phyloP scores from a whole-genome alignment of 2,888 invertebrate species.

The Eristalis arbustorum region DNA sequence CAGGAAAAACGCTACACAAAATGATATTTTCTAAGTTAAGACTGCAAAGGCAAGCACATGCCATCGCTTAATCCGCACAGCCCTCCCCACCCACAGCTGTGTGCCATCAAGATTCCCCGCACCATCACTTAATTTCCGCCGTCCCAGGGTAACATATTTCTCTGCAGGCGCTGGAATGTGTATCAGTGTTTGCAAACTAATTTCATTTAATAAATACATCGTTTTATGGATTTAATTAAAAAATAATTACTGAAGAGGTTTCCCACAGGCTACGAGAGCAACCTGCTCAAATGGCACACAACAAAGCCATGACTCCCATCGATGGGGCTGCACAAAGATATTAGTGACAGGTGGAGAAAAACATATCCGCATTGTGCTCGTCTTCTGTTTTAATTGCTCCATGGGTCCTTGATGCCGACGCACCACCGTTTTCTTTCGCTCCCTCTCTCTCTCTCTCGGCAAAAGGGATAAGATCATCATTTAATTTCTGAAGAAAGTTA shows the following conservation, averaged over 20 bases:
- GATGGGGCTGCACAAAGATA: conserved; percentile 28
- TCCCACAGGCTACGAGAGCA: neutral
- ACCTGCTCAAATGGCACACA: conserved; percentile 7
- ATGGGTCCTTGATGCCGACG: conserved; percentile 3
- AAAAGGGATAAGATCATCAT: conserved; percentile 61
- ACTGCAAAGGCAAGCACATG: conserved; percentile 38
- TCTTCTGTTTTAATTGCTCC: conserved; percentile 60
- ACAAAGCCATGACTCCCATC: conserved; percentile 22
- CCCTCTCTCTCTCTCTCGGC: neutral
- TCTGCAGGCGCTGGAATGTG: neutral
- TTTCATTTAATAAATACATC: conserved; percentile 66
- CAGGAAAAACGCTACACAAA: conserved; percentile 3
- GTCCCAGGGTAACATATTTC: conserved; percentile 7
- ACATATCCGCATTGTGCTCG: neutral
- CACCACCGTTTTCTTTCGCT: neutral
- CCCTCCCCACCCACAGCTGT: neutral
- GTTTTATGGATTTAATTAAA: conserved; percentile 70
- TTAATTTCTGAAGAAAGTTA: conserved; percentile 55
- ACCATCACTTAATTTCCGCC: conserved; percentile 5
- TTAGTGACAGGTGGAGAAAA: conserved; percentile 27
- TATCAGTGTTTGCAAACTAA: conserved; percentile 40
- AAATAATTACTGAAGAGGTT: conserved; percentile 57
- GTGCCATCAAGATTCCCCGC: neutral
- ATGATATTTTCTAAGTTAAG: conserved; percentile 46
- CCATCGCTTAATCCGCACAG: neutral